Percentiles rank a stretch among this genome's conserved stretches.
These are phyloP conservation scores for Borostomias antarcticus DNA, from an alignment of 2,797 vertebrate genomes.

Conservation along the genomic window DNA sequence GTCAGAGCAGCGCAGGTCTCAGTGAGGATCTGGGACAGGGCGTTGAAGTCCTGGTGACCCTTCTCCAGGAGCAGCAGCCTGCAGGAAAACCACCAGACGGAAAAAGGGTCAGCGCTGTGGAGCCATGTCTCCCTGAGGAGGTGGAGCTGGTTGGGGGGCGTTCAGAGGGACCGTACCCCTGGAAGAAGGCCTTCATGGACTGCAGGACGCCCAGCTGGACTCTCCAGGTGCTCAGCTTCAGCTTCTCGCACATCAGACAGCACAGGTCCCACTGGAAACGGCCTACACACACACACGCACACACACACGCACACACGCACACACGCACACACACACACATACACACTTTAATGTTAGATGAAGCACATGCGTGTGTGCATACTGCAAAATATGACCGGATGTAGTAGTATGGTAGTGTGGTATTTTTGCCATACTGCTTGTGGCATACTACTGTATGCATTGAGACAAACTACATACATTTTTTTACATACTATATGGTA, in stretches of 20 bases:
- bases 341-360: too few species aligned
- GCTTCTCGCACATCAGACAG: conserved; percentile 88
- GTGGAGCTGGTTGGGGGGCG: neutral
- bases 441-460: too few species aligned
- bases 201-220: conserved; percentile 93
- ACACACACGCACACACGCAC: too few species aligned
- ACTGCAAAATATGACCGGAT: too few species aligned
- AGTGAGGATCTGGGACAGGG: conserved; percentile 87
- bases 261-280: conserved; percentile 89
- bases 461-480: too few species aligned
- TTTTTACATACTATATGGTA: too few species aligned
- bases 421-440: too few species aligned
- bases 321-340: too few species aligned
- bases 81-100: neutral
- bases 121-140: neutral
- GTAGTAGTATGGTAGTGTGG: too few species aligned
- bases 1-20: conserved; percentile 87
- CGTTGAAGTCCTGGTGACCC: conserved; percentile 77
- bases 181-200: conserved; percentile 91
- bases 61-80: conserved; percentile 91
- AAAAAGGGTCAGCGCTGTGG: neutral
- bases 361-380: too few species aligned
- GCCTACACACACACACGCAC: too few species aligned
- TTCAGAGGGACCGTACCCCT: conserved; percentile 76
- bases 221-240: conserved; percentile 95